phyloP scores from a whole-genome alignment of 2,888 invertebrate genomes.

The Acleris sparsana region DNA sequence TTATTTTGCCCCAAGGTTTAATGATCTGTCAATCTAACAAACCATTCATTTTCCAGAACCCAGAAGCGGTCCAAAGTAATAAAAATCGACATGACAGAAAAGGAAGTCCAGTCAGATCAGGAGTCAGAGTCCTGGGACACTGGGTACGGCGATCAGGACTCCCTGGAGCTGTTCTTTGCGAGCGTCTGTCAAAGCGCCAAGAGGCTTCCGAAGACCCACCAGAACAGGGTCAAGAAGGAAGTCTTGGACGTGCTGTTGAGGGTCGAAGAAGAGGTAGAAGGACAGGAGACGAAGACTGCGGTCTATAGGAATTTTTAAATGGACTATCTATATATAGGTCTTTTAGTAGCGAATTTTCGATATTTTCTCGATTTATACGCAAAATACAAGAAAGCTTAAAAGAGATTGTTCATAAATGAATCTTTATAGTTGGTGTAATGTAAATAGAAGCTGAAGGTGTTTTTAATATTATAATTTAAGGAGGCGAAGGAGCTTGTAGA shows the following conservation, averaged over 20 bases:
- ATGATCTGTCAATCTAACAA: too few species aligned
- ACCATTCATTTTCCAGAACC: conserved; percentile 44
- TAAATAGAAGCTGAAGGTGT: too few species aligned
- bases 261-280: conserved; percentile 67
- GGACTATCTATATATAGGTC: too few species aligned
- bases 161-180: conserved; percentile 75
- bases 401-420: too few species aligned
- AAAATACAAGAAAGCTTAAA: too few species aligned
- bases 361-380: too few species aligned
- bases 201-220: conserved; percentile 60
- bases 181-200: conserved; percentile 74
- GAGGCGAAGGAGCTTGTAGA: too few species aligned
- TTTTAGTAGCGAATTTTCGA: too few species aligned
- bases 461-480: too few species aligned
- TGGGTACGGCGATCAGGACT: conserved; percentile 52
- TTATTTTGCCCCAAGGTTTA: too few species aligned
- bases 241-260: conserved; percentile 67
- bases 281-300: conserved; percentile 44
- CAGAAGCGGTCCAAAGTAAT: conserved; percentile 52
- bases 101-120: conserved; percentile 57
- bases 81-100: conserved; percentile 57
- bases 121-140: conserved; percentile 60
- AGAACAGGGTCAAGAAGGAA: conserved; percentile 62
- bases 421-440: too few species aligned
- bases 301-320: conserved; percentile 28